Conservation (phyloP, 2,888 invertebrate species). For the Pseudococcus viburni region DNA sequence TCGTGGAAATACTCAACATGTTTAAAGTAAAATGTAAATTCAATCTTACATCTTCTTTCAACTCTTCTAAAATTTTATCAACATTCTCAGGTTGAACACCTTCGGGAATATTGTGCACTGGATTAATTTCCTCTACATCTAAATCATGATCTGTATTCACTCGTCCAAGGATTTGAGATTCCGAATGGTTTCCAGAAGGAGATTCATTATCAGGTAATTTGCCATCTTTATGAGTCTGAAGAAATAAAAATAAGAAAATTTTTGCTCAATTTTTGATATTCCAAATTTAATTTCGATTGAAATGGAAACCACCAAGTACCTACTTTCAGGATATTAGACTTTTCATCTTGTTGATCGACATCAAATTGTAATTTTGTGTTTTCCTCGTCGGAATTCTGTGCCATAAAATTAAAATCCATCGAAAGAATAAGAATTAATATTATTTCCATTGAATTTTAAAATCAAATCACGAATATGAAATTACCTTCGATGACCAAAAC, state of each 20-base stretch:
- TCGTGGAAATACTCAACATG: not conserved
- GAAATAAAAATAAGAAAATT: not conserved
- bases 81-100: not conserved
- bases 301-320: no score
- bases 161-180: not conserved
- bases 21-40: not conserved
- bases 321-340: not conserved
- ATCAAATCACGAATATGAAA: not conserved
- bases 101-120: not conserved
- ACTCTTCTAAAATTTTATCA: not conserved
- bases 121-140: not conserved
- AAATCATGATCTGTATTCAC: not conserved
- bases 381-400: not conserved
- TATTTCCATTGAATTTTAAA: not conserved
- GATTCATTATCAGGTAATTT: not conserved
- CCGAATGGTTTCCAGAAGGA: not conserved
- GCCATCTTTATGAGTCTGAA: not conserved
- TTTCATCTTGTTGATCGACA: not conserved
- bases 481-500: conserved; percentile 42
- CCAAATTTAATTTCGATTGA: no score
- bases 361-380: not conserved
- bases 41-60: conserved; percentile 26
- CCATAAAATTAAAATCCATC: not conserved
- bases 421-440: not conserved
- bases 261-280: no score